These are phyloP conservation scores for Callyntrura sp. DNA, from an alignment of 2,888 invertebrate species.

Conservation along the genomic window DNA sequence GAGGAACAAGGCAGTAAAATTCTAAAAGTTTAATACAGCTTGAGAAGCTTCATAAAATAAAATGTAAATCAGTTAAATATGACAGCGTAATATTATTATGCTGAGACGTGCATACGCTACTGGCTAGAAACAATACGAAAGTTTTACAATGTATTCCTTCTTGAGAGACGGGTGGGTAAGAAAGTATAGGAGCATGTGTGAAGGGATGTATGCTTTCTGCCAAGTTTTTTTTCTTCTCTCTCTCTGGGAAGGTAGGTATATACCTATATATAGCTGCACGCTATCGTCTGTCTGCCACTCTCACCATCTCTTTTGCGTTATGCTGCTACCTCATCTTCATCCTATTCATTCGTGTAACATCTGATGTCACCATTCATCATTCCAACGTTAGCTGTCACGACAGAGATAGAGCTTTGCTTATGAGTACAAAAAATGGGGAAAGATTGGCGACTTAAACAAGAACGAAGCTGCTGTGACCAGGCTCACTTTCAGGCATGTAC, in stretches of 20 bases:
- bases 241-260: not conserved
- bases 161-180: not conserved
- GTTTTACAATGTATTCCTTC: slow-evolving; percentile 6
- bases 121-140: slow-evolving; percentile 18
- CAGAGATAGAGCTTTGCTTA: not conserved
- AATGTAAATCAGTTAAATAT: slow-evolving; percentile 44
- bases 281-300: slow-evolving; percentile 18
- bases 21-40: not conserved
- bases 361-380: slow-evolving; percentile 71
- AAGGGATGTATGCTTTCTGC: slow-evolving; percentile 32
- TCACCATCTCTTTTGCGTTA: not conserved
- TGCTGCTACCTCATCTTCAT: slow-evolving; percentile 41
- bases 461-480: not conserved
- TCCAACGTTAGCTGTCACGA: slow-evolving; percentile 42
- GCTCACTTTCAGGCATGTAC: not conserved
- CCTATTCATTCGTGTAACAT: slow-evolving; percentile 59
- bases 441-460: slow-evolving; percentile 16
- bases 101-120: not conserved
- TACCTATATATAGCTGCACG: not conserved
- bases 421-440: not conserved
- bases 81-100: not conserved
- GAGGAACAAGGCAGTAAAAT: slow-evolving; percentile 13
- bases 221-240: slow-evolving; percentile 22
- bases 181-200: not conserved
- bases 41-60: slow-evolving; percentile 5